Base-by-base conservation (phyloP, 2,888 invertebrate genomes). In the Lobophora halterata region DNA sequence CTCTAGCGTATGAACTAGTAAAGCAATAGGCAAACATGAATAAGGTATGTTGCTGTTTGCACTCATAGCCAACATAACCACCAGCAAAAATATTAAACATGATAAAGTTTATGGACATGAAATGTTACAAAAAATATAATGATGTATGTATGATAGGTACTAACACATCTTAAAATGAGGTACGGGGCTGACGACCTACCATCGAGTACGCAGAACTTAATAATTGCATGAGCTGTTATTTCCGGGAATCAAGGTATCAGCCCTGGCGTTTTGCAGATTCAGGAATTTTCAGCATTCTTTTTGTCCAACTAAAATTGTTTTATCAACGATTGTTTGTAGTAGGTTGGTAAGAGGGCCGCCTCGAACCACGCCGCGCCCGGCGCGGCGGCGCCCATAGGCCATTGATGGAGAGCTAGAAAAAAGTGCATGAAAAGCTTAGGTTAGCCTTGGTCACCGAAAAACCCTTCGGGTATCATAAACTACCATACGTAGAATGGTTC, bases 161-260 rank as follows among this genome's bases (percentile, higher is more conserved):
- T n/a, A 30, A 27, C 31, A 26, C 21, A 24, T 39, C 24, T 16
- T 21, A 11, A 18, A 18, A 21, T 32, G 36, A 42, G 31, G 31
- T 36, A 31, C 18, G 34, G 30, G 43, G 50, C 55, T 51, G 41
- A 42, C 44, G 52, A 52, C 58, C 56, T 42, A 44, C 49, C 48
- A 49, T 41, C 48, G 48, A 40, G 40, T 67, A 66, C 67, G 54
- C 49, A 61, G 64, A 71, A 71, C 61, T 58, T 57, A 63, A 61
- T 68, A 65, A 67, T 67, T 61, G 59, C 54, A 61, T 57, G 63
- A 64, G 60, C 58, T 61, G 66, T 66, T 58, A 56, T 48, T 62
- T 67, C 58, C 55, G 56, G 46, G 63, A 71, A 65, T 63, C 49
- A 43, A 43, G 52, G 53, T 59, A 59, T 59, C 42, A 54, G 44